Percentiles rank a stretch among this genome's conserved stretches.
phyloP scores from a whole-genome alignment of 2,113 vertebrate genomes.

The Anarhynchus alexandrinus region DNA sequence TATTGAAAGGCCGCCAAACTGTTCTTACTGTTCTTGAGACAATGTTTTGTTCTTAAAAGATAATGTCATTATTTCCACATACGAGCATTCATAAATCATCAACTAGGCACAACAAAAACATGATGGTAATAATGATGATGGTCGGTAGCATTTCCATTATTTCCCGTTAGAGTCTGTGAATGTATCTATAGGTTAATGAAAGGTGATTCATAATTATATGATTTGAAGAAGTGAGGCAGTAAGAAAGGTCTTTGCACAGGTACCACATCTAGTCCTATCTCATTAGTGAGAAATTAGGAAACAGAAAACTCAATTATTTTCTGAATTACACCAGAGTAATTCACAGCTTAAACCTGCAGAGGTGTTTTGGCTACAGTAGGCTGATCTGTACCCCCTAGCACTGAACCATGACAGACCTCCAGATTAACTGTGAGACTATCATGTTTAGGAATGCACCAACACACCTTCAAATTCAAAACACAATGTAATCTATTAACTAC shows the following conservation, averaged over 20 bases:
- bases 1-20: not conserved
- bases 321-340: not conserved
- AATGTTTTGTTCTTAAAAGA: not conserved
- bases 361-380: not conserved
- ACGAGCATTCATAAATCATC: not conserved
- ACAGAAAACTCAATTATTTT: not conserved
- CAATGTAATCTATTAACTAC: not conserved
- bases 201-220: not conserved
- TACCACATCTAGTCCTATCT: not conserved
- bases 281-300: not conserved
- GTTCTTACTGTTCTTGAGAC: not conserved
- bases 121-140: not conserved
- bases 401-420: not conserved
- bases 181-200: not conserved
- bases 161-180: not conserved
- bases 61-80: not conserved
- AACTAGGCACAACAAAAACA: not conserved
- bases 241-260: not conserved
- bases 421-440: not conserved
- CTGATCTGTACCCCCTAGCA: not conserved
- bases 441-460: not conserved
- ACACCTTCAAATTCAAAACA: not conserved
- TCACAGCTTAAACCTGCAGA: not conserved
- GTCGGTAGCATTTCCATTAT: not conserved
- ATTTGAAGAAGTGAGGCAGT: not conserved